Percentiles rank a stretch among this genome's conserved stretches.
Evolutionary conservation across 2,113 vertebrate genomes (phyloP).

Genomic region (Syngnathus floridae): DNA sequence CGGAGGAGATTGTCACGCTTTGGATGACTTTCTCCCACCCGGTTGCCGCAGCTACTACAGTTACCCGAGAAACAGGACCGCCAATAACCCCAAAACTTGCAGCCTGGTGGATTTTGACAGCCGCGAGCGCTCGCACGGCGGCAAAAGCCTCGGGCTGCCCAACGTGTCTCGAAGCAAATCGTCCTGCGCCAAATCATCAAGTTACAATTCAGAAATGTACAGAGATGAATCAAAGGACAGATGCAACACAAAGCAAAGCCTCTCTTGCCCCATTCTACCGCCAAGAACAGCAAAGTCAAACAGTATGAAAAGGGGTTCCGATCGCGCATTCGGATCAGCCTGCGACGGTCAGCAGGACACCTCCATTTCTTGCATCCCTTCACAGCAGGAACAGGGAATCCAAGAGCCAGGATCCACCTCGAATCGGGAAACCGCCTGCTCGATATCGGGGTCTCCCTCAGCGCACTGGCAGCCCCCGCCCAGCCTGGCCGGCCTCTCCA

Average conservation of each 20-base stretch:
- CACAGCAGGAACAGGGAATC: conserved; percentile 66
- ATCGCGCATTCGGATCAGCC: conserved; percentile 58
- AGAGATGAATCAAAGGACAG: conserved; percentile 72
- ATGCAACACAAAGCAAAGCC: conserved; percentile 78
- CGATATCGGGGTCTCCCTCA: conserved; percentile 55
- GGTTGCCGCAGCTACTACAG: conserved; percentile 89
- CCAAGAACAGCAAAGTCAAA: conserved; percentile 79
- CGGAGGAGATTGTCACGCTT: conserved; percentile 71
- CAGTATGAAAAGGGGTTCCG: conserved; percentile 60
- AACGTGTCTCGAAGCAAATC: conserved; percentile 51
- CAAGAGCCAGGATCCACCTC: conserved; percentile 69
- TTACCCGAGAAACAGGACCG: conserved; percentile 88
- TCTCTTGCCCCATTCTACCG: conserved; percentile 87
- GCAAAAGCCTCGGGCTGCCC: conserved; percentile 45
- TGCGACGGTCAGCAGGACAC: conserved; percentile 72
- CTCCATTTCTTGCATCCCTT: conserved; percentile 49
- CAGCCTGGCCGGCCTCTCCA: conserved; percentile 82
- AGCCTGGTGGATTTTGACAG: conserved; percentile 77
- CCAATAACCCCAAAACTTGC: conserved; percentile 79
- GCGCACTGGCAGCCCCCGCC: conserved; percentile 87
- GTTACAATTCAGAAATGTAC: conserved; percentile 83
- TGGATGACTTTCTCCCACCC: conserved; percentile 75
- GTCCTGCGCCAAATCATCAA: conserved; percentile 84
- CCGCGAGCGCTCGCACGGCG: conserved; percentile 50
- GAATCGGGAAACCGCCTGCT: conserved; percentile 71